A percentile compares a stretch with the other conserved stretches of the same genome.
These are phyloP conservation scores for Hedya salicella DNA, from an alignment of 2,888 invertebrate genomes.

Conservation along the genomic window DNA sequence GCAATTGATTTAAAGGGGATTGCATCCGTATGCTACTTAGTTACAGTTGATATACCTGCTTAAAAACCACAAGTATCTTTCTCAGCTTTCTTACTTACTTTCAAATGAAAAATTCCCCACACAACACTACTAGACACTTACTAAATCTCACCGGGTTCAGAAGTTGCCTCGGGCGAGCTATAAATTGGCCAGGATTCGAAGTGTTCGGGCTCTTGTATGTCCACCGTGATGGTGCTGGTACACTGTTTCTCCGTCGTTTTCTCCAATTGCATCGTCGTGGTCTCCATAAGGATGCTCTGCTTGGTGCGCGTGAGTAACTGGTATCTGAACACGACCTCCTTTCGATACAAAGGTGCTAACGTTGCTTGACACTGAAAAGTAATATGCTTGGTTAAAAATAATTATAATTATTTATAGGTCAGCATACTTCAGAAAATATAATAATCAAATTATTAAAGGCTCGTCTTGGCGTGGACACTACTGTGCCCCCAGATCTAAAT, in stretches of 20 bases:
- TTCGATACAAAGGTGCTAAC: constrained; percentile 73
- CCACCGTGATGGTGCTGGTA: constrained; percentile 24
- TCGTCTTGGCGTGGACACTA: too few species aligned
- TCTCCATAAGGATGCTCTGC: constrained; percentile 29
- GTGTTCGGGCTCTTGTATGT: constrained; percentile 12
- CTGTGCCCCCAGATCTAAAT: too few species aligned
- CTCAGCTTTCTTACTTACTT: too few species aligned
- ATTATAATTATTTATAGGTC: too few species aligned
- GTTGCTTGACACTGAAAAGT: constrained; percentile 73
- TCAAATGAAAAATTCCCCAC: too few species aligned
- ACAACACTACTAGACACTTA: too few species aligned
- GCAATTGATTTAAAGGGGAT: too few species aligned
- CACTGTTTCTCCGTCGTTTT: constrained; percentile 19
- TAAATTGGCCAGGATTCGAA: constrained; percentile 28
- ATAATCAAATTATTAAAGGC: too few species aligned
- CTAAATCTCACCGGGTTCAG: constrained; percentile 5
- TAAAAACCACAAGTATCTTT: too few species aligned
- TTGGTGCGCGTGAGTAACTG: constrained; percentile 28
- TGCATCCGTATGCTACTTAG: too few species aligned
- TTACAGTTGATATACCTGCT: too few species aligned
- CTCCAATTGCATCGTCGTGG: constrained; percentile 4
- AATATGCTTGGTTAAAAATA: not conserved
- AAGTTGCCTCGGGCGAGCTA: not conserved
- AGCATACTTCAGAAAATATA: too few species aligned
- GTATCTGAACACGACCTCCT: constrained; percentile 62